Evolutionary conservation across 2,888 invertebrate species (phyloP).

Genomic region (Bedellia somnulentella): DNA sequence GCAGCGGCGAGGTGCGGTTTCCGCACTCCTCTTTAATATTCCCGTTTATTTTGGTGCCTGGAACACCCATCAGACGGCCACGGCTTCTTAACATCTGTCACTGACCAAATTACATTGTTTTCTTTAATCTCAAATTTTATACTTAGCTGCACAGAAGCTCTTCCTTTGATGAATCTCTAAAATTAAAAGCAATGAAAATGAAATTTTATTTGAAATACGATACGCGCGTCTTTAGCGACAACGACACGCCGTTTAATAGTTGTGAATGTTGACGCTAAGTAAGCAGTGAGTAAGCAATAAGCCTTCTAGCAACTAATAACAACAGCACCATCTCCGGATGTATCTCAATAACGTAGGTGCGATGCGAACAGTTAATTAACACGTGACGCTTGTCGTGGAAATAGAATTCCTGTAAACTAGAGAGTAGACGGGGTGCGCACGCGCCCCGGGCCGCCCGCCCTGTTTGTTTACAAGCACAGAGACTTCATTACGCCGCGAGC

Average conservation of each 20-base stretch:
- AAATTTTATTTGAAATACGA: slow-evolving; percentile 3
- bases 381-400: slow-evolving; percentile 57
- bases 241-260: not conserved
- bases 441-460: slow-evolving; percentile 33
- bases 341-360: slow-evolving; percentile 60
- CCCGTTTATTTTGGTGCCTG: slow-evolving; percentile 49
- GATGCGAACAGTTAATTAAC: slow-evolving; percentile 48
- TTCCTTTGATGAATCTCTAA: not conserved
- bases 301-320: slow-evolving; percentile 50
- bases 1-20: slow-evolving; percentile 51
- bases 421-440: slow-evolving; percentile 34
- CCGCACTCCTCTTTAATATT: slow-evolving; percentile 49
- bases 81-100: slow-evolving; percentile 21
- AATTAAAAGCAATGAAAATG: slow-evolving; percentile 2
- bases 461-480: slow-evolving; percentile 61
- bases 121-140: slow-evolving; percentile 5
- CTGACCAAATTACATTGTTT: slow-evolving; percentile 15
- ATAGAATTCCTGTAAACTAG: slow-evolving; percentile 52
- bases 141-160: slow-evolving; percentile 5
- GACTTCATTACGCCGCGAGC: slow-evolving; percentile 61
- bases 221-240: too few relatives aligned
- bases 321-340: slow-evolving; percentile 47
- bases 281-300: slow-evolving; percentile 48
- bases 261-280: not conserved
- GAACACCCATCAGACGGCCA: slow-evolving; percentile 40